Evolutionary conservation across 2,888 invertebrate genomes (phyloP), one percentile per base, ranked within the genome.

Genomic region (Cephus nigrinus): DNA sequence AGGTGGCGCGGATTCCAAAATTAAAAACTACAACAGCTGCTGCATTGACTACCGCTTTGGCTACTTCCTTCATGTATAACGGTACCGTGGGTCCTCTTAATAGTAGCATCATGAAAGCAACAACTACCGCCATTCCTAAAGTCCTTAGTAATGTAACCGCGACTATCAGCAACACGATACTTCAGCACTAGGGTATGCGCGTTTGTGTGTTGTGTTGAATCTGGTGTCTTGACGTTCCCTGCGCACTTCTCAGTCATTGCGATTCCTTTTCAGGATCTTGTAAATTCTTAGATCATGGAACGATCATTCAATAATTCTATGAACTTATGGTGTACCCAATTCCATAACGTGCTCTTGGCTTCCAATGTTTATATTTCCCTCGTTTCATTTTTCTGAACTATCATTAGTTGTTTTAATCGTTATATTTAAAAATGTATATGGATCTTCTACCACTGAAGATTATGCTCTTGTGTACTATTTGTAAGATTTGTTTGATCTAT

Each of bases 131-230:
- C 31, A 80, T 88, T 68, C 86, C 90, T 31, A 88, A 84, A 78
- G 77, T 87, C 75, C 75, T 88, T 32, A 78, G 83, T 40, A 90
- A 90, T 74, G 85, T 83, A 68, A 88, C 89, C 11, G 79, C 83
- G 31, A 83, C 86, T 15, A 85, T 87, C 34, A 88, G 86, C 77
- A 89, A 89, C 78, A 84, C 88, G 12, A 88, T 90, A 78, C 81
- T 88, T 32, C 84, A 81, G 36, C 84, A 84, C 40, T 84, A 81
- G 74, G 74, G 55, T 74, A 69, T 68, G 69, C 71, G 81, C 33
- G 80, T 82, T 81, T 80, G 83, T 81, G 80, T 80, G 80, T 35
- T 80, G 80, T 85, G 82, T 80, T 82, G 79, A 85, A 83, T 84
- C 84, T 85, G 85, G 83, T 80, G 79, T 74, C 80, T 78, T 73